Percentiles rank a stretch among this genome's conserved stretches.
Evolutionary conservation across 2,797 vertebrate genomes (phyloP).

Genomic region (Borostomias antarcticus): DNA sequence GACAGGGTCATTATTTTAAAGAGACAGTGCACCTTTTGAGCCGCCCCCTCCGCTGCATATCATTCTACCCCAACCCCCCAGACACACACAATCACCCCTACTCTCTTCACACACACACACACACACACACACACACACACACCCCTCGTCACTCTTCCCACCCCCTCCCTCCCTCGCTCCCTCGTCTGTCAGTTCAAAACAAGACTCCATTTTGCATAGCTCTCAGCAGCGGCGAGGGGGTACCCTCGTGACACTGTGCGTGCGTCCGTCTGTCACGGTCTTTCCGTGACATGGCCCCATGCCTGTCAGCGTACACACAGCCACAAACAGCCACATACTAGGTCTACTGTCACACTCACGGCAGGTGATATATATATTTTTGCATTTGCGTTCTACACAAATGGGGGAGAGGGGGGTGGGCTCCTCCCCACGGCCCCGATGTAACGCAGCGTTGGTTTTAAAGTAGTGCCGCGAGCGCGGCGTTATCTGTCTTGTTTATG

Average conservation of each 20-base stretch:
- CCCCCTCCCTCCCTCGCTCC: not conserved
- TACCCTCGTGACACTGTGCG: constrained; percentile 34
- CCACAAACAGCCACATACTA: no score
- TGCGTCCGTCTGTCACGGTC: constrained; percentile 46
- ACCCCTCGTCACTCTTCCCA: constrained; percentile 19
- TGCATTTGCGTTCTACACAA: no score
- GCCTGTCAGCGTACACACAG: no score
- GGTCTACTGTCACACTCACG: no score
- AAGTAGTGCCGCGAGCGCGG: no score
- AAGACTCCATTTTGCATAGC: constrained; percentile 67
- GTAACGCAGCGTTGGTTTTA: no score
- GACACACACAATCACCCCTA: no score
- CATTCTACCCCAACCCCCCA: constrained; percentile 17
- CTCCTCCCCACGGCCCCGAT: no score
- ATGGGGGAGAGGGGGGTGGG: no score
- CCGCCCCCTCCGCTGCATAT: constrained; percentile 33
- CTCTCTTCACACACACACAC: constrained; percentile 7
- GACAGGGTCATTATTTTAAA: constrained; percentile 64
- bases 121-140: constrained; percentile 27
- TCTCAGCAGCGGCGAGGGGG: no score
- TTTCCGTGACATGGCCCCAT: not conserved
- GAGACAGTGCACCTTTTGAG: constrained; percentile 39
- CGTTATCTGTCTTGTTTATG: no score
- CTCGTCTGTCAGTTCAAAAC: constrained; percentile 53
- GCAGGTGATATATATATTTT: no score